These are phyloP conservation scores for Rhynchophorus ferrugineus DNA, from an alignment of 1,140 invertebrate genomes.

Conservation along the genomic window DNA sequence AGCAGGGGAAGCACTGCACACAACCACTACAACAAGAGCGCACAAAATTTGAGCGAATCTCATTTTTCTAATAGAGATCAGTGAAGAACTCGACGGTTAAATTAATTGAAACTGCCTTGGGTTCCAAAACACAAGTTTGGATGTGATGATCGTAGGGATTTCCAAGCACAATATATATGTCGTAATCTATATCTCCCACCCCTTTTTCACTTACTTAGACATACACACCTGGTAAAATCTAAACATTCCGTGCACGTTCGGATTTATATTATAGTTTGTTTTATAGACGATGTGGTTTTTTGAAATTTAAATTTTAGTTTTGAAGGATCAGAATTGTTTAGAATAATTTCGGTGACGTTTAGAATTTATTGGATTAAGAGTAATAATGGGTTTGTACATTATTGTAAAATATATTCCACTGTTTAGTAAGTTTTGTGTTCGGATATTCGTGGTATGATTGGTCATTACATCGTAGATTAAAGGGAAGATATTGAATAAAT, in stretches of 20 bases:
- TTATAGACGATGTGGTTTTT: slow-evolving; percentile 8
- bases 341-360: too few relatives aligned
- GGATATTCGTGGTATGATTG: too few relatives aligned
- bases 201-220: too few relatives aligned
- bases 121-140: background rate
- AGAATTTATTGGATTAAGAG: too few relatives aligned
- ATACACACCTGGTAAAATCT: slow-evolving; percentile 11
- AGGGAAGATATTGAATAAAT: too few relatives aligned
- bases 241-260: slow-evolving; percentile 10
- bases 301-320: too few relatives aligned
- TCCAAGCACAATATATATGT: slow-evolving; percentile 13
- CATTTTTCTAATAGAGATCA: background rate
- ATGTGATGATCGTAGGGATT: slow-evolving; percentile 6
- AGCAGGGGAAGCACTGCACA: slow-evolving; percentile 6
- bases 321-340: too few relatives aligned
- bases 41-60: slow-evolving; percentile 11
- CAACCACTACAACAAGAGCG: slow-evolving; percentile 7
- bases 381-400: too few relatives aligned
- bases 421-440: too few relatives aligned
- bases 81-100: background rate
- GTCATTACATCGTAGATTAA: too few relatives aligned
- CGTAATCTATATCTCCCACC: slow-evolving; percentile 8
- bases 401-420: too few relatives aligned
- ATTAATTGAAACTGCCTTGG: background rate
- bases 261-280: slow-evolving; percentile 18